Evolutionary conservation across 2,113 vertebrate genomes (phyloP), one percentile per base, ranked within the genome.

Genomic region (Datnioides undecimradiatus): DNA sequence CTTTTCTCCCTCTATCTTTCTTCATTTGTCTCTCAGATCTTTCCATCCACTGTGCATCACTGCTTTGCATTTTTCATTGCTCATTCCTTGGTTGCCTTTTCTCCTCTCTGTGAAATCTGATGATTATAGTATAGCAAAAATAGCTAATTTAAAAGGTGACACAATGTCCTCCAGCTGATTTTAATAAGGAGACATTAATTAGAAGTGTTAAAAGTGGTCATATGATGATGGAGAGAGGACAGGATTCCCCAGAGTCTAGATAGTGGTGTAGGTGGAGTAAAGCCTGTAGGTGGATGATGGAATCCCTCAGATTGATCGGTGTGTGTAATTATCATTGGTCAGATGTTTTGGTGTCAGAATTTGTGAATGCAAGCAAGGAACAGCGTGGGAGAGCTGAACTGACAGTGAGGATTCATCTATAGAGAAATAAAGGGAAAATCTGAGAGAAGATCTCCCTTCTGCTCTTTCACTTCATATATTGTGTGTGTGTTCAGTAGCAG

Each of bases 21-120:
- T 17, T 52, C 40, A 55, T 59, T 36, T 31, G 8, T 79, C 40
- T 27, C 55, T 74, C 59, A 46, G 34, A 23, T 23, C 51, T 74
- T 74, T 40, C n/a, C 16, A 27, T 70, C 43, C 17, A 16, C 38
- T 79, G 17, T 19, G 3, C 29, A 66, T 59, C 19, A 33, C 57
- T 69, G 29, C 36, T 29, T 69, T 27, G 6, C 27, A 16, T 21
- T 38, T 46, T 13, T 45, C 4, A 25, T 8, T 2, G 6, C 19
- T 46, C 19, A 16, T 59, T 40, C n/a, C 55, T 7, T 41, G 3
- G 57, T 38, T n/a, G n/a, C n/a, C n/a, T 49, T 25, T 38, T 8
- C 23, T 27, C 43, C 13, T 13, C 9, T 8, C 23, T 60, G 16
- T 64, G 40, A 17, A 40, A 36, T 62, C n/a, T 17, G 19, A 41